A percentile compares a stretch with the other conserved stretches of the same genome.
Conservation (phyloP, 2,888 invertebrate species). For the Dione juno region DNA sequence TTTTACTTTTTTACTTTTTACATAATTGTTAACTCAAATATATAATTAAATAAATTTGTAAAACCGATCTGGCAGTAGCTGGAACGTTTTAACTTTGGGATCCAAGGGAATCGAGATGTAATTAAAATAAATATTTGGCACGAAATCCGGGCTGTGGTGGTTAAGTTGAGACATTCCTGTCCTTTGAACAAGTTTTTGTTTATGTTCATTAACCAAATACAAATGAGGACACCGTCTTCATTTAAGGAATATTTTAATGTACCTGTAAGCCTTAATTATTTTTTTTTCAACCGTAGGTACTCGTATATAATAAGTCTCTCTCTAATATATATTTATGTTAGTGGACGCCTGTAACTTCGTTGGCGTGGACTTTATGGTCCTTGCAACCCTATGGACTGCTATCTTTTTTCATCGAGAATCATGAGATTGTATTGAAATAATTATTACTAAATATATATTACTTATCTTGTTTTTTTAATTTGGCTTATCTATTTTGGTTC, state of each 20-base stretch:
- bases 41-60: conserved; percentile 29
- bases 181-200: conserved; percentile 82
- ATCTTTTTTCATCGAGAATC: no score
- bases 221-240: conserved; percentile 73
- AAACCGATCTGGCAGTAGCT: conserved; percentile 40
- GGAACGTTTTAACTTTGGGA: conserved; percentile 68
- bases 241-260: conserved; percentile 60
- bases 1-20: neutral
- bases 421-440: no score
- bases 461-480: no score
- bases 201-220: conserved; percentile 81
- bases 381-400: no score
- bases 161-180: conserved; percentile 79
- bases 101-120: conserved; percentile 75
- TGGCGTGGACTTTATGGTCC: no score
- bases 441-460: no score
- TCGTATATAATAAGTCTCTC: no score
- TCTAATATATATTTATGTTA: no score
- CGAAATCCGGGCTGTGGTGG: conserved; percentile 78
- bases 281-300: neutral
- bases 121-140: conserved; percentile 83
- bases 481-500: no score
- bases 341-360: no score
- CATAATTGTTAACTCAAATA: conserved; percentile 17
- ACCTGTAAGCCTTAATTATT: conserved; percentile 40